phyloP scores from a whole-genome alignment of 2,113 vertebrate genomes.

The Nannospalax galili region DNA sequence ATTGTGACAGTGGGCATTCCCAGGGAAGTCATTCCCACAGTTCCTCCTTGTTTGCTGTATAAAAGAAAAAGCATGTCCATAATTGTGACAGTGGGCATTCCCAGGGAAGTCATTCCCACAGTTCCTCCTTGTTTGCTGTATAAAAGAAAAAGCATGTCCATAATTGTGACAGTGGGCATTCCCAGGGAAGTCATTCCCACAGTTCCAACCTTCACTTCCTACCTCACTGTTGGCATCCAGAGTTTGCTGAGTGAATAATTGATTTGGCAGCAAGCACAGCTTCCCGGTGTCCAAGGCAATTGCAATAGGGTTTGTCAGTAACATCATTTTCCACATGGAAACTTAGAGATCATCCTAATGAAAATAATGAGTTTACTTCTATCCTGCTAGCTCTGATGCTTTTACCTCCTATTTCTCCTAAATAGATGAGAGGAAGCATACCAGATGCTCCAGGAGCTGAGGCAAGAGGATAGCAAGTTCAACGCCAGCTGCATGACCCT shows the following conservation, averaged over 20 bases:
- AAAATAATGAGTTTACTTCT: too few species aligned
- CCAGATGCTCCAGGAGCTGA: neutral
- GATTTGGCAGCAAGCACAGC: neutral
- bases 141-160: too few species aligned
- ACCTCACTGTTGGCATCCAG: neutral
- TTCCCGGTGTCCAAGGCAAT: neutral
- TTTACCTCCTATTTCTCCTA: neutral
- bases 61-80: too few species aligned
- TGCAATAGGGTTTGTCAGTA: neutral
- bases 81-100: too few species aligned
- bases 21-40: too few species aligned
- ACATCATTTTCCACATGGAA: neutral
- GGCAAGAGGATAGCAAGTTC: neutral
- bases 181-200: neutral
- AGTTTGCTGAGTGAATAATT: neutral
- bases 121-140: too few species aligned
- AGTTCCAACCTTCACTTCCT: neutral
- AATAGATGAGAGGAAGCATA: too few species aligned
- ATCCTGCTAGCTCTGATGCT: neutral
- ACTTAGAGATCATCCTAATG: neutral
- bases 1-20: too few species aligned
- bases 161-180: too few species aligned
- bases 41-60: too few species aligned
- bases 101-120: neutral
- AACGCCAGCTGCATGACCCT: neutral